Percentiles rank a stretch among this genome's conserved stretches.
Evolutionary conservation across 1,140 invertebrate genomes (phyloP).

Genomic region (Homalodisca vitripennis): DNA sequence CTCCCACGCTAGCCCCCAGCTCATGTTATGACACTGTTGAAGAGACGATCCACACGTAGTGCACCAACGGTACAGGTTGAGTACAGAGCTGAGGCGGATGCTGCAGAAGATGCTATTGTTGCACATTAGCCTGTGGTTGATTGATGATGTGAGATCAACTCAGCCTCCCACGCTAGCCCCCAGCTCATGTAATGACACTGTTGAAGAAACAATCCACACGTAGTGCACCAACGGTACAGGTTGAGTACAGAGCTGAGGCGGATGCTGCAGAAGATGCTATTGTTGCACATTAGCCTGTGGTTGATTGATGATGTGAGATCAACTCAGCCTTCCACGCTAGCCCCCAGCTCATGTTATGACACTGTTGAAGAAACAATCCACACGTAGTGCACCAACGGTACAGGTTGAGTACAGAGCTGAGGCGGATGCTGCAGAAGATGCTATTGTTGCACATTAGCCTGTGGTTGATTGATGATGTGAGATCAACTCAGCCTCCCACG

Average conservation of each 20-base stretch:
- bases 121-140: no score
- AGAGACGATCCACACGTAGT: no score
- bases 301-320: neutral
- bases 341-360: neutral
- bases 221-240: no score
- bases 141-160: neutral
- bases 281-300: no score
- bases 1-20: neutral
- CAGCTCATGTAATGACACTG: neutral
- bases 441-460: no score
- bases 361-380: no score
- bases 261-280: neutral
- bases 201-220: no score
- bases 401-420: no score
- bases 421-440: neutral
- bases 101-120: neutral
- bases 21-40: neutral
- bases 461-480: neutral
- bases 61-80: no score
- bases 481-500: conserved; percentile 10
- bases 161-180: conserved; percentile 3
- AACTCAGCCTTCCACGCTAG: conserved; percentile 8
- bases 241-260: no score
- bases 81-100: no score
- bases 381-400: no score